These are phyloP conservation scores for Dioctria rufipes DNA, from an alignment of 2,888 invertebrate species.

Conservation along the genomic window DNA sequence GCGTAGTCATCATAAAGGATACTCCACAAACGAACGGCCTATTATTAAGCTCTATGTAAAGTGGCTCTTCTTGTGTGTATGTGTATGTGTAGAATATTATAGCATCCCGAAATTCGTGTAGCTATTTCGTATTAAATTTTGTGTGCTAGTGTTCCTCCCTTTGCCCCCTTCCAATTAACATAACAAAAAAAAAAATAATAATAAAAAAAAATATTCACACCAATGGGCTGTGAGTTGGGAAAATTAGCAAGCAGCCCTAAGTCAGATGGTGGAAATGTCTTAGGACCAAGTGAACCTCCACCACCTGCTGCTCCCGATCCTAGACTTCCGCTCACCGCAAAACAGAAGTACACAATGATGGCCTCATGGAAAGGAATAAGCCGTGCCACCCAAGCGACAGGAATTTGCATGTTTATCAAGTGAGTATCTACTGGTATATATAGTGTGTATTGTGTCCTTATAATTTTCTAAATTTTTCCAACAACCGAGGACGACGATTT, in stretches of 20 bases:
- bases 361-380: slow-evolving; percentile 94
- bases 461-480: not conserved
- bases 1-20: not conserved
- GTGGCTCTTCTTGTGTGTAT: not conserved
- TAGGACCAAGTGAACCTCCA: slow-evolving; percentile 75
- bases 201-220: not conserved
- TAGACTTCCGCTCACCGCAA: slow-evolving; percentile 85
- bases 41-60: not conserved
- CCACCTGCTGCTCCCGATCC: slow-evolving; percentile 83
- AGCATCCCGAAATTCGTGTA: not conserved
- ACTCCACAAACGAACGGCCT: slow-evolving; percentile 12
- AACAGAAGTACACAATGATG: slow-evolving; percentile 89
- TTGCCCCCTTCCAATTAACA: not conserved
- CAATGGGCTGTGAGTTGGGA: slow-evolving; percentile 85
- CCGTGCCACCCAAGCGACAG: slow-evolving; percentile 90
- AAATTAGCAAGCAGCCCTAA: slow-evolving; percentile 75
- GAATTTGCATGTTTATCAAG: slow-evolving; percentile 93
- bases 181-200: not conserved
- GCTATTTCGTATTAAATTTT: slow-evolving; percentile 7
- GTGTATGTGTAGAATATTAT: slow-evolving; percentile 21
- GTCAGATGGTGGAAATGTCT: slow-evolving; percentile 67
- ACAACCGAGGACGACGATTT: not conserved
- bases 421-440: slow-evolving; percentile 73
- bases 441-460: too few relatives aligned
- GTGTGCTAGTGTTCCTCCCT: slow-evolving; percentile 18